phyloP scores from a whole-genome alignment of 2,888 invertebrate species.

The Polydrusus tereticollis region DNA sequence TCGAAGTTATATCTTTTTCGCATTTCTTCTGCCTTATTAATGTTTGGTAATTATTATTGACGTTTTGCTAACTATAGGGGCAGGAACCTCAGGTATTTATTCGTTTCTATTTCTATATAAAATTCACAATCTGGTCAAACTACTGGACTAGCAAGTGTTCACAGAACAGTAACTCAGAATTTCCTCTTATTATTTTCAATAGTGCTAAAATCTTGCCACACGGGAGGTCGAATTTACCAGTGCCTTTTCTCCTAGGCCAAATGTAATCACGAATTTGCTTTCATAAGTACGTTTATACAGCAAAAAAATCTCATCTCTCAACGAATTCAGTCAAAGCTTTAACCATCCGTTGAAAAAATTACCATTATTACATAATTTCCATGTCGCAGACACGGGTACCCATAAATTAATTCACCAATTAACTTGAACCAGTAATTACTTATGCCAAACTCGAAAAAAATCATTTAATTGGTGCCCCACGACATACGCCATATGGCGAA shows the following conservation, averaged over 20 bases:
- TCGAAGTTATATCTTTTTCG: neutral
- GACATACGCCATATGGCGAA: conserved; percentile 38
- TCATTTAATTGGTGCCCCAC: conserved; percentile 43
- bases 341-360: conserved; percentile 34
- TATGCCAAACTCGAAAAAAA: conserved; percentile 41
- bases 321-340: neutral
- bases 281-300: no score
- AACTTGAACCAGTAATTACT: conserved; percentile 26
- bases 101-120: neutral
- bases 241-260: no score
- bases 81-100: neutral
- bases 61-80: neutral
- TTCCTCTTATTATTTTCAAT: no score
- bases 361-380: conserved; percentile 41
- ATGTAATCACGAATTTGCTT: no score
- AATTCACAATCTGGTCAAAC: no score
- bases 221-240: no score
- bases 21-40: neutral
- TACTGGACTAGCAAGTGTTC: no score
- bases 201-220: no score
- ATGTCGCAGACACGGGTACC: conserved; percentile 42
- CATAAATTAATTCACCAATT: conserved; percentile 46
- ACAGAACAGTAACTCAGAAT: no score
- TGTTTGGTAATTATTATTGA: neutral
- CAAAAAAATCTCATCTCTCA: conserved; percentile 10